These are phyloP conservation scores for Leptinotarsa undecemlineata DNA, from an alignment of 1,140 invertebrate genomes.

Conservation along the genomic window DNA sequence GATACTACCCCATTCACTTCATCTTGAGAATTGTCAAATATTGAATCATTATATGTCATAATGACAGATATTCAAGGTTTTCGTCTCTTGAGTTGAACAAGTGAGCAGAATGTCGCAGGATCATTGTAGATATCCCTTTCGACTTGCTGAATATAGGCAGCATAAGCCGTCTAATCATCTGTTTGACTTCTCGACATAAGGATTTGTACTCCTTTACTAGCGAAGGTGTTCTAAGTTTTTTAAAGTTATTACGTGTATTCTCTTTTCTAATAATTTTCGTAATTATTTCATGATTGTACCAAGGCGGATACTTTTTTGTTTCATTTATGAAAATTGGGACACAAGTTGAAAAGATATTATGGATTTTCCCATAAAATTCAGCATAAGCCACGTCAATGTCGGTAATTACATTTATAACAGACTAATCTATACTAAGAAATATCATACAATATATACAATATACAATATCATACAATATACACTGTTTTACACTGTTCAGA, in stretches of 20 bases:
- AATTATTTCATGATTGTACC: not conserved
- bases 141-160: not conserved
- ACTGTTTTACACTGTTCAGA: not conserved
- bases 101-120: not conserved
- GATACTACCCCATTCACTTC: not conserved
- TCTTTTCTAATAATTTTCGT: not conserved
- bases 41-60: not conserved
- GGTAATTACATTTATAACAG: too few species aligned
- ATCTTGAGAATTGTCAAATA: not conserved
- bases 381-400: too few species aligned
- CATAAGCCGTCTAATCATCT: not conserved
- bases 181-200: not conserved
- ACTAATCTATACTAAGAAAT: too few species aligned
- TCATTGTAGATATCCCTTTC: not conserved
- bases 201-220: not conserved
- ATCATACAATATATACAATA: too few species aligned
- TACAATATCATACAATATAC: too few species aligned
- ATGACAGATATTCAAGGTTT: not conserved
- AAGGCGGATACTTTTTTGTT: not conserved
- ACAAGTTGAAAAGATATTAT: not conserved
- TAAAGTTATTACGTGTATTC: not conserved
- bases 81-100: not conserved
- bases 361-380: too few species aligned
- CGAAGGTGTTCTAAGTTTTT: not conserved
- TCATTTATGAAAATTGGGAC: not conserved